Percentiles rank a stretch among this genome's conserved stretches.
Conservation (phyloP, 2,113 vertebrate genomes). For the Ptyas mucosa region DNA sequence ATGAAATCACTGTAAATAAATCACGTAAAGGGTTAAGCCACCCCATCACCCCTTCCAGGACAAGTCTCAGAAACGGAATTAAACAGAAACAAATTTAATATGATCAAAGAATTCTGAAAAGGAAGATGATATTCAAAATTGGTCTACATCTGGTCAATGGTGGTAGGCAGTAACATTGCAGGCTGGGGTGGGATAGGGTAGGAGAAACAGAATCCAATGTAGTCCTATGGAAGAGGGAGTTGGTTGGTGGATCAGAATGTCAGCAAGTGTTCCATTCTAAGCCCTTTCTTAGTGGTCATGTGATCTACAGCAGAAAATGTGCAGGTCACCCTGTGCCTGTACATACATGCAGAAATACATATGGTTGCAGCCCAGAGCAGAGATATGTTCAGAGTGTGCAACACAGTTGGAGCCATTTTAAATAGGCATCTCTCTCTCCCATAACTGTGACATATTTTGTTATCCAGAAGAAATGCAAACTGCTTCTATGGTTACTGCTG, state of each 20-base stretch:
- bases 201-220: not conserved
- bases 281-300: not conserved
- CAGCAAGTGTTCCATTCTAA: not conserved
- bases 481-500: not conserved
- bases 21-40: not conserved
- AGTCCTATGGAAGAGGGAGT: not conserved
- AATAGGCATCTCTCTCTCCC: not conserved
- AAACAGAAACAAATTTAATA: not conserved
- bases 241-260: not conserved
- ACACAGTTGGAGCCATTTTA: not conserved
- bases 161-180: not conserved
- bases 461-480: not conserved
- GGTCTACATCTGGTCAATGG: not conserved
- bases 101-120: not conserved
- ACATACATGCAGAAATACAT: not conserved
- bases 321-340: not conserved
- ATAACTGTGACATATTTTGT: not conserved
- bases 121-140: not conserved
- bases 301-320: not conserved
- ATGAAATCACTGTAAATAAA: not conserved
- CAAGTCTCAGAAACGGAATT: not conserved
- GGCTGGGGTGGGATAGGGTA: not conserved
- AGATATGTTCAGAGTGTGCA: not conserved
- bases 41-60: not conserved
- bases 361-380: not conserved